Conservation (phyloP, 64 coral and sea anemone species). For the Pachyseris speciosa region DNA sequence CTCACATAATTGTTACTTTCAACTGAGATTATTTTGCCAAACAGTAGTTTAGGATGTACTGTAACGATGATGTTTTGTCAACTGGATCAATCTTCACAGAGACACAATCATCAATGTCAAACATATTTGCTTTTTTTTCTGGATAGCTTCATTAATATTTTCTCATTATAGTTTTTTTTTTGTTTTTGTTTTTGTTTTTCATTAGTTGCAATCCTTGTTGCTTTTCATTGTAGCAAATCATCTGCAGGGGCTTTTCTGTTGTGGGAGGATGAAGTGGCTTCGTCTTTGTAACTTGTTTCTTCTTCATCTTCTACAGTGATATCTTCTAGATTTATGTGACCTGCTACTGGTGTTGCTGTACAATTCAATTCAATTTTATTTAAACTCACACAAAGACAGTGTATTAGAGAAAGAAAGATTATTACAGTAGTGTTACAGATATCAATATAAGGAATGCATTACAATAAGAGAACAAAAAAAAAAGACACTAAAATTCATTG, state of each 20-base stretch:
- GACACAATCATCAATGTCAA: neutral
- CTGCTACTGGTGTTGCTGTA: neutral
- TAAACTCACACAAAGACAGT: no score
- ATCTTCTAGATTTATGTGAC: no score
- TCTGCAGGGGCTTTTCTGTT: neutral
- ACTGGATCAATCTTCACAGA: neutral
- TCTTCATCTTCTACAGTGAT: neutral
- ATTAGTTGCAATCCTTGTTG: slow-evolving; percentile 9
- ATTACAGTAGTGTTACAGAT: no score
- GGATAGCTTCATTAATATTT: neutral
- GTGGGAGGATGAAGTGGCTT: neutral
- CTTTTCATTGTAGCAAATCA: neutral
- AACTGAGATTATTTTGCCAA: slow-evolving; percentile 27
- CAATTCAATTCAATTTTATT: no score
- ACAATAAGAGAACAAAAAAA: no score
- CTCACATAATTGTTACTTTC: neutral
- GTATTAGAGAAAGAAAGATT: no score
- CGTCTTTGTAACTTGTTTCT: neutral
- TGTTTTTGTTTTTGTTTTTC: neutral
- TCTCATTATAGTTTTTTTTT: no score
- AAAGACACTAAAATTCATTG: no score
- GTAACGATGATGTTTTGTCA: neutral
- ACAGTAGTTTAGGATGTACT: neutral
- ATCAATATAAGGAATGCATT: no score
- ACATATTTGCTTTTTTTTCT: neutral